Base-by-base conservation (phyloP, 2,113 vertebrate genomes). In the Ramphastos sulfuratus region DNA sequence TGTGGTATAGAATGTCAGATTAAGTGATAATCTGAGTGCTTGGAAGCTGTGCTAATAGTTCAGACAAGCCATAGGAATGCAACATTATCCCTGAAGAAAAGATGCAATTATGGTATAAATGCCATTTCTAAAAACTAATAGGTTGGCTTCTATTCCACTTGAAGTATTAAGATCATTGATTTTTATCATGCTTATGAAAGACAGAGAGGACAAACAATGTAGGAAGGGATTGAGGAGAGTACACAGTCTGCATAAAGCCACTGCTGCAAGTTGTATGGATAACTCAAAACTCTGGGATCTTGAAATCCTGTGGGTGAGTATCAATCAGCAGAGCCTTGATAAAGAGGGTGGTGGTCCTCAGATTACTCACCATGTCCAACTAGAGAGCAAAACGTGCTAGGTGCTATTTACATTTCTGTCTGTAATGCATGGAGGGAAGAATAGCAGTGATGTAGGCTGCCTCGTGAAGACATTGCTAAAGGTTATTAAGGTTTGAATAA, bases 81-180 rank as follows among this genome's bases (percentile, higher is more conserved):
- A 90, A 63, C 52, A 48, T 87, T 85, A 87, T 80, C 50, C 60
- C 21, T n/a, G 35, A 70, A 86, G 58, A 87, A 90, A 93, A 91
- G 42, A 74, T 52, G 12, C 21, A 89, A 66, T 85, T 92, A 61
- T 48, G 15, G 31, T 79, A 73, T 73, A 92, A 87, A 85, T 70
- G 56, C 28, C n/a, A 31, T 87, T 94, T 91, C 60, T 89, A 44
- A 85, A 79, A 95, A 23, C n/a, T 21, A 65, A 33, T 67, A 64
- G 18, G 24, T 70, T 71, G 35, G 44, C 87, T 85, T 33, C 71
- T 52, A 25, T 79, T 89, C 77, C 16, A 33, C 18, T 67, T 67
- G 64, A 91, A 85, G 76, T 93, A 60, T 42, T 85, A 71, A 82
- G 73, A 75, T 85, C 7, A 64, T 66, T 70, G 67, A 37, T 93